A percentile compares a stretch with the other conserved stretches of the same genome.
phyloP scores from a whole-genome alignment of 2,888 invertebrate species.

The Pocota personata region DNA sequence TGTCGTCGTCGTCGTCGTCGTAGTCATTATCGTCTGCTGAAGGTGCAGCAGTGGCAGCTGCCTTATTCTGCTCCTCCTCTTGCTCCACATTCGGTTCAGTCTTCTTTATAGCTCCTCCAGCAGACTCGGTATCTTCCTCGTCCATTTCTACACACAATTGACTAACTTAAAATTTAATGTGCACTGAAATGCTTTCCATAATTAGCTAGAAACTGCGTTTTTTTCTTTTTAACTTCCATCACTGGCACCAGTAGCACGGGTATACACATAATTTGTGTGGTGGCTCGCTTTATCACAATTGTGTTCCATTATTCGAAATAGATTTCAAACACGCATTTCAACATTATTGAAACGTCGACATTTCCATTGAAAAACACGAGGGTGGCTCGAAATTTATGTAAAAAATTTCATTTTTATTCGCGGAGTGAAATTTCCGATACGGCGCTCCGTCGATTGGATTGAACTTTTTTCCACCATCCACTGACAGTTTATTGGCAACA shows the following conservation, averaged over 20 bases:
- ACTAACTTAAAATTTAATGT: constrained; percentile 44
- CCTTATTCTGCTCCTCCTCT: neutral
- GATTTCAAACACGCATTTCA: neutral
- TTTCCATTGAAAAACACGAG: constrained; percentile 46
- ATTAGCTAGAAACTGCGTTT: constrained; percentile 62
- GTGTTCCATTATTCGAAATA: constrained; percentile 27
- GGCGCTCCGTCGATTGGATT: constrained; percentile 23
- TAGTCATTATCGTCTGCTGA: constrained; percentile 17
- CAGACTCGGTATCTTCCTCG: constrained; percentile 56
- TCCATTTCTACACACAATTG: constrained; percentile 52
- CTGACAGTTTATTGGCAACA: constrained; percentile 49
- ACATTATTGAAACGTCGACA: constrained; percentile 39
- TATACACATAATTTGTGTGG: constrained; percentile 65
- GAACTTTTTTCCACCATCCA: constrained; percentile 24
- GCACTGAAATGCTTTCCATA: constrained; percentile 42
- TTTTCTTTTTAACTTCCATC: constrained; percentile 31
- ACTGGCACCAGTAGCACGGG: constrained; percentile 38
- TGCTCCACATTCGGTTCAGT: constrained; percentile 39
- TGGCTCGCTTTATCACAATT: constrained; percentile 49
- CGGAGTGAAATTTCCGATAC: constrained; percentile 62
- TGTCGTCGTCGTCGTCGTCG: constrained; percentile 19
- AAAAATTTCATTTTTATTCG: constrained; percentile 49
- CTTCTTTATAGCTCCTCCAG: constrained; percentile 28
- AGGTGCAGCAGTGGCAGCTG: constrained; percentile 14
- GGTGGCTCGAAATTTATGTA: constrained; percentile 7